Base-by-base conservation (phyloP, 2,113 vertebrate species). In the Burhinus bistriatus region DNA sequence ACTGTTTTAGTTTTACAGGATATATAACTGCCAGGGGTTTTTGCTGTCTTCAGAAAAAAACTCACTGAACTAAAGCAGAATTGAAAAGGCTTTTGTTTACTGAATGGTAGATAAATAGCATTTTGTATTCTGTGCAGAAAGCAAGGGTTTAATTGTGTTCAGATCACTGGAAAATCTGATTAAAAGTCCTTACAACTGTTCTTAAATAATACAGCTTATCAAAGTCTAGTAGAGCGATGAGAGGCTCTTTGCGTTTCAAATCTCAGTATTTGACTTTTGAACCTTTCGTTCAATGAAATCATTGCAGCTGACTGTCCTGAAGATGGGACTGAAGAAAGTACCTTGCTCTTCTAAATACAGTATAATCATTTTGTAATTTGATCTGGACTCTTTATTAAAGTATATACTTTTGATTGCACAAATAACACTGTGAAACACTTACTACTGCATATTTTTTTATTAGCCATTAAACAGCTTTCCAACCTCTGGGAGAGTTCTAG, bases 401-500 rank as follows among this genome's bases (percentile, higher is more conserved):
- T 14, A 36, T 58, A 4, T 83, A 36, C 30, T 68, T 95, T 72
- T 58, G 17, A 44, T 59, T 62, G 19, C 70, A 26, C 17, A 89
- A 61, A 23, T 64, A 57, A 40, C 17, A 45, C 29, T 54, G 12
- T 6, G 7, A 76, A 95, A 61, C 8, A 64, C 36, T 87, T 70
- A 84, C 6, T 77, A 32, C 3, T 82, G 9, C 7, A 1, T 87
- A 7, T 90, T 79, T 85, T 92, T 92, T 82, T 47, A 71, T 92
- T 81, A 98, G 97, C 44, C 57, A 16, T 47, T 83, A 65, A 77
- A 94, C 59, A 93, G 44, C 65, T 94, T 95, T 93, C 93, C 42
- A 29, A 75, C 81, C 42, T 42, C 89, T 86, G 97, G 96, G 44
- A 96, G 75, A 83, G 93, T 97, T 92, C 71, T 96, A 87, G 97